Evolutionary conservation across 2,797 vertebrate genomes (phyloP).

Genomic region (Enteromius argenteus): DNA sequence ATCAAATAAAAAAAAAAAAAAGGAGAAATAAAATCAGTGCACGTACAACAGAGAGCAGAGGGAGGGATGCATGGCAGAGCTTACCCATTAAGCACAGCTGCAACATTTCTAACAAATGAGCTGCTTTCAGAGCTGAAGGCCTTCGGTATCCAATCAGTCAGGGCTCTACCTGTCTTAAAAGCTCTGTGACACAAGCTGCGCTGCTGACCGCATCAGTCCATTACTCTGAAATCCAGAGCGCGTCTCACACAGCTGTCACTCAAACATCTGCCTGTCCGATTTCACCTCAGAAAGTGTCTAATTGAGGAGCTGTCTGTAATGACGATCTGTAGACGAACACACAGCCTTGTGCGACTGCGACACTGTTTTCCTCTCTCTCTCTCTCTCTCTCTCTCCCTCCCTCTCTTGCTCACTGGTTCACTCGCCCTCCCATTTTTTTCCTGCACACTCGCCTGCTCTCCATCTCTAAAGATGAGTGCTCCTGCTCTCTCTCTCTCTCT

Average conservation of each 20-base stretch:
- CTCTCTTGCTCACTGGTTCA: slow-evolving; percentile 54
- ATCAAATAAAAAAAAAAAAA: background rate
- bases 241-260: slow-evolving; percentile 10
- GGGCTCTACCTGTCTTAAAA: background rate
- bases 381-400: slow-evolving; percentile 60
- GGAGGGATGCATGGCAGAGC: background rate
- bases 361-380: slow-evolving; percentile 75
- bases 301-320: background rate
- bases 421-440: slow-evolving; percentile 60
- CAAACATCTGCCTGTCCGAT: slow-evolving; percentile 36
- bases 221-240: background rate
- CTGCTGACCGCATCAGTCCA: background rate
- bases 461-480: slow-evolving; percentile 50
- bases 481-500: slow-evolving; percentile 16
- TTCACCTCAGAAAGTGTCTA: slow-evolving; percentile 10
- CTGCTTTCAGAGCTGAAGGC: slow-evolving; percentile 3
- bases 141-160: slow-evolving; percentile 9
- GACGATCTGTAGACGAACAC: slow-evolving; percentile 38
- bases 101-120: slow-evolving; percentile 21
- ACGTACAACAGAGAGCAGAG: background rate
- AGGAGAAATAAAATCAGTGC: background rate
- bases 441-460: slow-evolving; percentile 55
- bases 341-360: slow-evolving; percentile 78
- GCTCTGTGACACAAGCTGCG: background rate
- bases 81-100: slow-evolving; percentile 40